A percentile compares a stretch with the other conserved stretches of the same genome.
These are phyloP conservation scores for Nephrotoma flavescens DNA, from an alignment of 2,888 invertebrate species.

Conservation along the genomic window DNA sequence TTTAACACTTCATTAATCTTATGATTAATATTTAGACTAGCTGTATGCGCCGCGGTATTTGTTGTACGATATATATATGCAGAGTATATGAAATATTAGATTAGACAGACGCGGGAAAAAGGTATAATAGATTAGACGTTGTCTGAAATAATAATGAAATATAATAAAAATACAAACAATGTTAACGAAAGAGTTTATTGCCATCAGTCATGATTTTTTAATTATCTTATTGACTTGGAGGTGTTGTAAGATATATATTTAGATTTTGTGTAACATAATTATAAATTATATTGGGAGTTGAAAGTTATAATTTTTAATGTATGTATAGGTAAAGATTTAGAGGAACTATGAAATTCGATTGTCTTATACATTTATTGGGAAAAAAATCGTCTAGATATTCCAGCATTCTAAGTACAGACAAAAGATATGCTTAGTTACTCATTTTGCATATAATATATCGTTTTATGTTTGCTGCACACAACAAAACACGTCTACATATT, in stretches of 20 bases:
- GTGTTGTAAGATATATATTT: background rate
- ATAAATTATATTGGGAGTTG: background rate
- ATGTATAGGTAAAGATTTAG: background rate
- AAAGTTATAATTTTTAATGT: background rate
- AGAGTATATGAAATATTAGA: background rate
- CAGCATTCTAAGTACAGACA: background rate
- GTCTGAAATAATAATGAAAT: background rate
- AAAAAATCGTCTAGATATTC: background rate
- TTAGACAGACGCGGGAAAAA: background rate
- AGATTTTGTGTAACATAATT: background rate
- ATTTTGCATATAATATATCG: background rate
- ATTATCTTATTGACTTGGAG: background rate
- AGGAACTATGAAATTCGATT: background rate
- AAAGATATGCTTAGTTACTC: background rate
- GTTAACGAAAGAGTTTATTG: background rate
- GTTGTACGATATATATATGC: background rate
- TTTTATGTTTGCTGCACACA: background rate
- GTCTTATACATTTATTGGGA: background rate
- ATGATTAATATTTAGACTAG: background rate
- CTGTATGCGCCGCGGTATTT: background rate
- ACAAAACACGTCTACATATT: background rate
- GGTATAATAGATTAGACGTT: background rate
- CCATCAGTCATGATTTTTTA: background rate
- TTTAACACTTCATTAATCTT: background rate
- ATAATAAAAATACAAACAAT: background rate